Conservation (phyloP, 92 coral and sea anemone species). For the Porites lobata region DNA sequence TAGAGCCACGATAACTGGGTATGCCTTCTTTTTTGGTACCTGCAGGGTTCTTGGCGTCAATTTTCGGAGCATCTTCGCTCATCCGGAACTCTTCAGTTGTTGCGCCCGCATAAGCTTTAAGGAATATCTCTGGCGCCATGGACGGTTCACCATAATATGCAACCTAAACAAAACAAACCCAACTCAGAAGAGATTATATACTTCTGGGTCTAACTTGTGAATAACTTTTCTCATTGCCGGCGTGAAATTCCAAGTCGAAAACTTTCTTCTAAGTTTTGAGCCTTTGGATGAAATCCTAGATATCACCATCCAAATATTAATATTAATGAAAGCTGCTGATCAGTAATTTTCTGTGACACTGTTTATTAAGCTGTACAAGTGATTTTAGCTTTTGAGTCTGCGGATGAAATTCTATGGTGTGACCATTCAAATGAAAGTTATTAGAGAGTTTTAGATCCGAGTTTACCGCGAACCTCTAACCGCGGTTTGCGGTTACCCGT, state of each 20-base stretch:
- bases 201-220: neutral
- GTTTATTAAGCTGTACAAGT: neutral
- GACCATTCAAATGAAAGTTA: neutral
- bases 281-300: neutral
- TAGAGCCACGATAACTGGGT: neutral
- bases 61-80: constrained; percentile 68
- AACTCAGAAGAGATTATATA: neutral
- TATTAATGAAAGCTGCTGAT: neutral
- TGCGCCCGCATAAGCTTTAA: constrained; percentile 70
- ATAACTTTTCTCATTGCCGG: neutral
- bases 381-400: too few relatives aligned
- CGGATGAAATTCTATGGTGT: neutral
- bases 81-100: constrained; percentile 58
- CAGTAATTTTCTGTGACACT: neutral
- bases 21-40: constrained; percentile 9
- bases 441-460: too few relatives aligned
- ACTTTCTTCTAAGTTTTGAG: neutral
- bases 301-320: too few relatives aligned
- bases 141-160: constrained; percentile 78
- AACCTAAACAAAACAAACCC: constrained; percentile 23
- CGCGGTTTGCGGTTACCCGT: too few relatives aligned
- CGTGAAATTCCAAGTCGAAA: neutral
- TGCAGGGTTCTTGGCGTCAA: constrained; percentile 80
- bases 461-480: too few relatives aligned
- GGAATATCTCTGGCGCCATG: constrained; percentile 69